Conservation (phyloP, 2,797 vertebrate species). For the Sphenodon punctatus region DNA sequence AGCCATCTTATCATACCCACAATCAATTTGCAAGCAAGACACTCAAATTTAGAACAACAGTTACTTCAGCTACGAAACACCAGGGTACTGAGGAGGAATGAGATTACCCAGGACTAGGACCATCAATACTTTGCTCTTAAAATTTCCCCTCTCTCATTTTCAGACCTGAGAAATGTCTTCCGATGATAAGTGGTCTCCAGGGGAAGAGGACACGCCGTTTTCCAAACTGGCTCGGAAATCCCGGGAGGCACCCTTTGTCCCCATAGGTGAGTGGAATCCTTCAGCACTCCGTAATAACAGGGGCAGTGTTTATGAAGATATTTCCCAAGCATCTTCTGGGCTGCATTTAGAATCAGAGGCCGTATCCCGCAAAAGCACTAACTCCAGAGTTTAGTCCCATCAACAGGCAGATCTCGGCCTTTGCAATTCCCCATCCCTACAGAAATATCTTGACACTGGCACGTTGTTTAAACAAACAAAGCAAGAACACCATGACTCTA, state of each 20-base stretch:
- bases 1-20: too few species aligned
- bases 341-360: too few species aligned
- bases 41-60: neutral
- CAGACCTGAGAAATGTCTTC: constrained; percentile 61
- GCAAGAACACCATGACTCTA: neutral
- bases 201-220: constrained; percentile 52
- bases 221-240: constrained; percentile 72
- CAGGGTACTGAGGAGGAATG: neutral
- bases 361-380: too few species aligned
- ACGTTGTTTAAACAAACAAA: too few species aligned
- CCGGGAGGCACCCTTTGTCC: constrained; percentile 74
- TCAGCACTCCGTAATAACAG: too few species aligned
- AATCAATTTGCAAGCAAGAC: too few species aligned
- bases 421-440: too few species aligned
- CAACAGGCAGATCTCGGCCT: too few species aligned
- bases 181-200: constrained; percentile 54
- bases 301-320: too few species aligned
- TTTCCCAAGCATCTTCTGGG: too few species aligned
- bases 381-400: neutral
- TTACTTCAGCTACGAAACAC: neutral
- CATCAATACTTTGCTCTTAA: neutral
- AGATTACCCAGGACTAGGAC: neutral
- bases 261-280: constrained; percentile 65
- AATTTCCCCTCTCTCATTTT: neutral
- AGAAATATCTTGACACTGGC: too few species aligned